Base-by-base conservation (phyloP, 2,888 invertebrate genomes). In the Andrena marginata region DNA sequence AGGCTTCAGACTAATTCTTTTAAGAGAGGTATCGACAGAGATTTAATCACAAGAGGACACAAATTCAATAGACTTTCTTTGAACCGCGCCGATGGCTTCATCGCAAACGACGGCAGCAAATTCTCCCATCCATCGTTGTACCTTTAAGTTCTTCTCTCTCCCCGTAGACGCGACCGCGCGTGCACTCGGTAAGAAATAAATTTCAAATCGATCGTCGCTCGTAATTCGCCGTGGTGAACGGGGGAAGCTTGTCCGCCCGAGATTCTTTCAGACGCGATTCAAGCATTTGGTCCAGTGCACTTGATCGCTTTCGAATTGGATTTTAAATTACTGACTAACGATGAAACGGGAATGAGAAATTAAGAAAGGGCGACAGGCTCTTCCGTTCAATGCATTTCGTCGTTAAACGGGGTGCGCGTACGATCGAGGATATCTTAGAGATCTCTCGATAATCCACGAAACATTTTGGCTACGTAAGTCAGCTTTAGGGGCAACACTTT, bases 71-170 rank as follows among this genome's bases (percentile, higher is more conserved):
- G 3, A 8, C n/a, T 72, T 56, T 23, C 2, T 5, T 62, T 68
- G n/a, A 13, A 51, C n/a, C 0, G n/a, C n/a, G 13, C 2, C 13
- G 2, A 23, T 75, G 59, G 63, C 0, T 62, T 65, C 0, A 51
- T 54, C 59, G 62, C 48, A 16, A 79, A 73, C 76, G 83, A 76
- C 75, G 84, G 62, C 78, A 73, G 64, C 29, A 48, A 31, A 56
- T 75, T 64, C 83, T 82, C 83, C 75, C 75, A 82, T 74, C 68
- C 33, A 56, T 75, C 63, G 67, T 59, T 74, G 67, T 76, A 54
- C 26, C 20, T 64, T 82, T 49, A 23, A 59, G 42, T 42, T 42
- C 42, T 16, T 13, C 16, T 77, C 63, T 60, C n/a, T 63, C 49
- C 73, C 65, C 64, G 67, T 83, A 78, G 79, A 49, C 33, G 49